Percentiles rank a stretch among this genome's conserved stretches.
Conservation (phyloP, 2,888 invertebrate genomes). For the Bugulina stolonifera region DNA sequence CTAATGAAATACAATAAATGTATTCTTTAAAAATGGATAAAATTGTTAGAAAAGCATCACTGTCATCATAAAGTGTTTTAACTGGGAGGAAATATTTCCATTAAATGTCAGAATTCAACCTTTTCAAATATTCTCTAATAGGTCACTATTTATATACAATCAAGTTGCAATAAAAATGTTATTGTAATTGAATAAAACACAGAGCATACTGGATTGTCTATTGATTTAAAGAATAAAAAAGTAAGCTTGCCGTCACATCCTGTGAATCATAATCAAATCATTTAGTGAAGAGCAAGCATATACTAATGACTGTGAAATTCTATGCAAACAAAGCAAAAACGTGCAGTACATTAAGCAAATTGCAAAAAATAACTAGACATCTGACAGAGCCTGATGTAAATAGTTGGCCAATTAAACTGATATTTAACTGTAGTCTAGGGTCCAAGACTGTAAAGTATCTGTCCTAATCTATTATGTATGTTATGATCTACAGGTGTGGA, state of each 20-base stretch:
- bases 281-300: background rate
- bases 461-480: background rate
- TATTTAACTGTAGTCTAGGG: background rate
- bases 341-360: background rate
- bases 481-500: background rate
- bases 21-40: conserved; percentile 21
- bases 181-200: conserved; percentile 24
- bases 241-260: conserved; percentile 11
- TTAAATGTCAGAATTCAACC: conserved; percentile 24
- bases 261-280: background rate
- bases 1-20: conserved; percentile 1
- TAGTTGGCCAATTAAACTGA: background rate
- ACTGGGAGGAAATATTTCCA: conserved; percentile 24
- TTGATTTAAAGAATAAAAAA: conserved; percentile 26
- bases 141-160: conserved; percentile 26
- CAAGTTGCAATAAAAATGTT: conserved; percentile 25
- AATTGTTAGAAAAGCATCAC: conserved; percentile 8
- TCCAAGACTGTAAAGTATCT: background rate
- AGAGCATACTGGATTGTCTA: background rate
- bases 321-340: conserved; percentile 10
- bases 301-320: background rate
- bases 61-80: conserved; percentile 19
- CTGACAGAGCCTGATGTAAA: background rate
- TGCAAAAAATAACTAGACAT: conserved; percentile 25
- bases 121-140: conserved; percentile 24